Evolutionary conservation across 37 sponge, comb jelly and placozoan species (phyloP), one percentile per base, ranked within the genome.

Genomic region (Aplysina aerophoba): DNA sequence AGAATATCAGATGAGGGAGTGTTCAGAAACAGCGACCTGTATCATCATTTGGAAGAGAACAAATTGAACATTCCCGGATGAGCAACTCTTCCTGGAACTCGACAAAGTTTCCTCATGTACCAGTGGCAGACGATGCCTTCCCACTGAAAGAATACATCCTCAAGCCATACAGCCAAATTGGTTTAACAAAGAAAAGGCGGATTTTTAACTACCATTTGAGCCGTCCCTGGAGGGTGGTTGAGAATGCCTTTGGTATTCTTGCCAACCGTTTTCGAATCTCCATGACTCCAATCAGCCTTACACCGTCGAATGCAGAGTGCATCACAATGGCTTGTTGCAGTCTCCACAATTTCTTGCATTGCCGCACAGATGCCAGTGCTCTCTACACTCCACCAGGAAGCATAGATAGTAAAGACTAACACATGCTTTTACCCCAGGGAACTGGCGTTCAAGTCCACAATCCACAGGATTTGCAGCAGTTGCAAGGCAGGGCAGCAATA

Each of bases 71-170:
- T 90, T 21, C 90, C 90, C 15, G 31, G 57, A 16, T 22, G 79
- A 12, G 65, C 38, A 28, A 38, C 64, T 21, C 82, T 86, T 17
- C 75, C 55, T 20, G 39, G 66, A 54, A 22, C n/a, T n/a, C n/a
- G n/a, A n/a, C n/a, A n/a, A n/a, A n/a, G n/a, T n/a, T 59, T 22
- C 91, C 86, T 16, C 84, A 30, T 86, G 58, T 80, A 25, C 16
- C 86, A 14, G 84, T 90, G n/a, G 91, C 75, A 8, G 91, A 90
- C 82, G 91, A 80, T 57, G 91, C 86, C 31, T 90, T 90, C 69
- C 74, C 86, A 55, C 73, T 90, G 58, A 81, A 73, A 15, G 14
- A 57, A 30, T 4, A 82, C 27, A 34, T 90, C 1, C 19, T 82
- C 81, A 86, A 87, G 27, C 91, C 87, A 24, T 91, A 60, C 39